A percentile compares a stretch with the other conserved stretches of the same genome.
Evolutionary conservation across 2,113 vertebrate genomes (phyloP).

Genomic region (Phainopepla nitens): DNA sequence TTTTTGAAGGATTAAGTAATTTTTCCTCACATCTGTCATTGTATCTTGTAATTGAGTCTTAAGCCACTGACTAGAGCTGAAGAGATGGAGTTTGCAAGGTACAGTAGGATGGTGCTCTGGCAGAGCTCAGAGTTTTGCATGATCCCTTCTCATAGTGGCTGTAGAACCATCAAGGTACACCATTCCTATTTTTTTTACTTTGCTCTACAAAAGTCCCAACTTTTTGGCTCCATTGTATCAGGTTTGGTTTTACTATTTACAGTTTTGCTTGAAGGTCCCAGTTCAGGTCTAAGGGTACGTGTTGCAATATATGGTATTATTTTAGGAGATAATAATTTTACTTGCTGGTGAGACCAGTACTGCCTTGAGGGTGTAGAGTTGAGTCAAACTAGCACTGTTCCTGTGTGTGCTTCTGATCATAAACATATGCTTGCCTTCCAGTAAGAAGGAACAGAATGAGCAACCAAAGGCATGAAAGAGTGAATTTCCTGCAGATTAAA

Average conservation of each 20-base stretch:
- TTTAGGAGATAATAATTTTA: not conserved
- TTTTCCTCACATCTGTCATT: not conserved
- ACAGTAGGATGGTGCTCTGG: not conserved
- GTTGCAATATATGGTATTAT: not conserved
- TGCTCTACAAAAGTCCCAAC: not conserved
- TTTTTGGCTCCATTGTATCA: not conserved
- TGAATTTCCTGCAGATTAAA: not conserved
- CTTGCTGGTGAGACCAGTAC: not conserved
- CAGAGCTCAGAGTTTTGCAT: not conserved
- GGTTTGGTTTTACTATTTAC: not conserved
- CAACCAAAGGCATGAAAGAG: not conserved
- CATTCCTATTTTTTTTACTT: not conserved
- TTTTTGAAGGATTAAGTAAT: not conserved
- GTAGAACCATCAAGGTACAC: rapidly evolving
- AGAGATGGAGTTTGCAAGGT: not conserved
- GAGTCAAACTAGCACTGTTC: not conserved
- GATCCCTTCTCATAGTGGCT: not conserved
- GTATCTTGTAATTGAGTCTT: not conserved
- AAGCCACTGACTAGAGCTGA: not conserved
- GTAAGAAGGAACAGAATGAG: not conserved
- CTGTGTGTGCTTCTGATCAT: not conserved
- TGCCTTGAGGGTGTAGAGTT: not conserved
- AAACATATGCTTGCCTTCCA: not conserved
- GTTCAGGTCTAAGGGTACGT: not conserved
- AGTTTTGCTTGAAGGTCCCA: not conserved